Evolutionary conservation across 2,113 vertebrate genomes (phyloP), one percentile per base, ranked within the genome.

Genomic region (Ptilonorhynchus violaceus): DNA sequence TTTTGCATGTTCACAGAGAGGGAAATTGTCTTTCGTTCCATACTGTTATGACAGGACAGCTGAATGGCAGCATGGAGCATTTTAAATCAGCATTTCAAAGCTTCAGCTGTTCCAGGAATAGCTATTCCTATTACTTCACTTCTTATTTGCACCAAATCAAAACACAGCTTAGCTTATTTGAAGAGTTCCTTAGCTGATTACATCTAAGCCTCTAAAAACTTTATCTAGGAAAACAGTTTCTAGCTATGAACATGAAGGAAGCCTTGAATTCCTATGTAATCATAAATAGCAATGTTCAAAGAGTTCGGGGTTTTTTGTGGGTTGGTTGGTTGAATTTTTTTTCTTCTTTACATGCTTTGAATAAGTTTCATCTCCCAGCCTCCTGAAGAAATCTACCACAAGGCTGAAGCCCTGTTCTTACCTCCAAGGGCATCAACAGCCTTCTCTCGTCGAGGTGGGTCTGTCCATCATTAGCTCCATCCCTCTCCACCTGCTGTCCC

Each of bases 71-170:
- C 75, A 85, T 16, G 50, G 24, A 67, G 49, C 66, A 64, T 85
- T 62, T 89, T 55, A 92, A 93, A 97, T 97, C 89, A 95, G 80
- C 74, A 96, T 87, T 96, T 96, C 96, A 96, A 97, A 97, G 96
- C 85, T 73, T 73, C 66, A 88, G 74, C 86, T 96, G 50, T 86
- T 95, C 78, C 84, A 92, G 69, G 78, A 95, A 95, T 87, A 97
- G 89, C 92, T 97, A 72, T 89, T 96, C 78, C 73, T 95, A 78
- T 95, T 92, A 83, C 74, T 79, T 96, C 72, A 55, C 55, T 83
- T 85, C 78, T 96, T 85, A 85, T 86, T 95, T 93, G 90, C 92
- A 86, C 86, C 50, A 96, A 97, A 93, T 96, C 93, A 95, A 94
- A 91, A 92, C 83, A 84, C 1, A 0, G 33, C 76, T 90, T 64